Conservation (phyloP, 2,888 invertebrate genomes). For the Notodonta dromedarius region DNA sequence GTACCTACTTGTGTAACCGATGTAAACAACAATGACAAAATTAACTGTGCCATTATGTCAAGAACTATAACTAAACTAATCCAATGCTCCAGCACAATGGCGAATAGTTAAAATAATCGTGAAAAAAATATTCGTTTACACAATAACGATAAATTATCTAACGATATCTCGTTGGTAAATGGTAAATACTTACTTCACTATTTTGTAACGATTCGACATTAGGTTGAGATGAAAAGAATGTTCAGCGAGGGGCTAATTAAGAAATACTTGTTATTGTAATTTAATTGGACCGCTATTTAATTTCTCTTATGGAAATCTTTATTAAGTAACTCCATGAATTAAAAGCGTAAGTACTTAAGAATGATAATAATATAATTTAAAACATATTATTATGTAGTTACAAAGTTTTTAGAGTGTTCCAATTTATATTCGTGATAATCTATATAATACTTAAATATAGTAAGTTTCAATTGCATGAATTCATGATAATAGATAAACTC, state of each 20-base stretch:
- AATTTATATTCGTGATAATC: too few species aligned
- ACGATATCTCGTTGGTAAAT: conserved; percentile 20
- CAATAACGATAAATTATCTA: conserved; percentile 35
- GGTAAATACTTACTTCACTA: conserved; percentile 1
- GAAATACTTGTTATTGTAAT: not conserved
- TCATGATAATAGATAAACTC: too few species aligned
- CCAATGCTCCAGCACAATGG: conserved; percentile 35
- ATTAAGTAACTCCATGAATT: too few species aligned
- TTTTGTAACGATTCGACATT: conserved; percentile 1
- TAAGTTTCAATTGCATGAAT: too few species aligned
- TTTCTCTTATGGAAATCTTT: too few species aligned
- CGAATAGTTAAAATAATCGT: conserved; percentile 15
- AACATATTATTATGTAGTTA: too few species aligned
- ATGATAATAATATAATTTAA: too few species aligned
- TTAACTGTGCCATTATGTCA: conserved; percentile 58
- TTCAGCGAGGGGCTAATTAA: not conserved
- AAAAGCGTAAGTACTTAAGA: too few species aligned
- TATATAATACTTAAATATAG: too few species aligned
- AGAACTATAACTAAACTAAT: conserved; percentile 48
- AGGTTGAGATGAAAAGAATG: conserved; percentile 1
- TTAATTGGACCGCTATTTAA: too few species aligned
- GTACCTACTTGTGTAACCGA: conserved; percentile 35
- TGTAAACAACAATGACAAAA: conserved; percentile 34
- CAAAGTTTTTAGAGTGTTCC: too few species aligned
- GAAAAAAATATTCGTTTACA: conserved; percentile 28